phyloP scores from a whole-genome alignment of 2,113 vertebrate genomes.

The Poeciliopsis occidentalis region DNA sequence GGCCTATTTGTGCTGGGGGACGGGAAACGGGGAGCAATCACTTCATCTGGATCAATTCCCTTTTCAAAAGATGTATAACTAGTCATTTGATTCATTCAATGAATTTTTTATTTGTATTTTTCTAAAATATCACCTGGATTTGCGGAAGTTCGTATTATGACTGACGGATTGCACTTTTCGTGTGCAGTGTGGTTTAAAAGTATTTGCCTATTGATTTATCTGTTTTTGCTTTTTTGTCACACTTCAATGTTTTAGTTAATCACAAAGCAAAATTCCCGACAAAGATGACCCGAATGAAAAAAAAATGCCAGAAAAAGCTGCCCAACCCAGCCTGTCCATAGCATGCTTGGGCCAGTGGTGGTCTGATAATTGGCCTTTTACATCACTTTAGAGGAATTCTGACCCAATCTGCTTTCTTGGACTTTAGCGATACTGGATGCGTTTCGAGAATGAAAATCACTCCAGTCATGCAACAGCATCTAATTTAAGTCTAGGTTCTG shows the following conservation, averaged over 20 bases:
- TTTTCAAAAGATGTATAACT: neutral
- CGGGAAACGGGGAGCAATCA: neutral
- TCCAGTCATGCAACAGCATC: neutral
- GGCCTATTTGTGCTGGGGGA: constrained; percentile 28
- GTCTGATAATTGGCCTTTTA: neutral
- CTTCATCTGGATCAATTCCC: neutral
- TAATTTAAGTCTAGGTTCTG: neutral
- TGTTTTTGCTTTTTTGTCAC: neutral
- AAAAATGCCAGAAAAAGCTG: neutral
- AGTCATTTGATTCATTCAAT: neutral
- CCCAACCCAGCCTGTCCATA: neutral
- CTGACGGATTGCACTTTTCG: neutral
- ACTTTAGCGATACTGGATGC: neutral
- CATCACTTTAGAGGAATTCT: neutral
- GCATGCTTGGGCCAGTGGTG: too few species aligned
- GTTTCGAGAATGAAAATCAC: neutral
- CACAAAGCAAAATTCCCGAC: neutral
- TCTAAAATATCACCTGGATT: neutral
- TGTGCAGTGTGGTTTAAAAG: neutral
- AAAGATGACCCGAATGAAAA: neutral
- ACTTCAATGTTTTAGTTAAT: neutral
- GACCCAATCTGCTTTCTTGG: neutral
- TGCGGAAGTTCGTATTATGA: neutral
- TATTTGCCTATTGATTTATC: neutral
- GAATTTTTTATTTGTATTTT: too few species aligned